Evolutionary conservation across 2,797 vertebrate species (phyloP).

Genomic region (Scolopax rusticola): DNA sequence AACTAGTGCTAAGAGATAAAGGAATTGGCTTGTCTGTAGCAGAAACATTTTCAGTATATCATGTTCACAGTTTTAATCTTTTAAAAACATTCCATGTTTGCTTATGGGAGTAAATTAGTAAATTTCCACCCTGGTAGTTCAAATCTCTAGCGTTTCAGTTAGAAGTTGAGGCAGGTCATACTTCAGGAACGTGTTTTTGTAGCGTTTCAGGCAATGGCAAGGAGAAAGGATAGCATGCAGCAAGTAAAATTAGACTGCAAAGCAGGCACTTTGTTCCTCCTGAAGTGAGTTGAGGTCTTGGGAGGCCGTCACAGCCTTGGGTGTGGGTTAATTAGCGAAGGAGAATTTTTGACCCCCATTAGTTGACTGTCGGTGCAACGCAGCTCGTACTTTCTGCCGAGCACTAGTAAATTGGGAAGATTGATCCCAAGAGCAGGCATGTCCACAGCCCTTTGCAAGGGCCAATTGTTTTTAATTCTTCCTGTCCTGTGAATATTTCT

Average conservation of each 20-base stretch:
- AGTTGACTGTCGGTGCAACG: background rate
- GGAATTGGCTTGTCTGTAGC: background rate
- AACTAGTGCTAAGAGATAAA: background rate
- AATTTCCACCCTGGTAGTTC: background rate
- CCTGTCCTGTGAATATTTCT: background rate
- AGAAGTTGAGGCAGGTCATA: background rate
- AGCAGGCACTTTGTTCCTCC: background rate
- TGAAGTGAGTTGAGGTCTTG: background rate
- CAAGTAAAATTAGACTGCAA: background rate
- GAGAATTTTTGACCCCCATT: background rate
- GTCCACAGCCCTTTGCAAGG: background rate
- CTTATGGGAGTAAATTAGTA: background rate
- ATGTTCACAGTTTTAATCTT: background rate
- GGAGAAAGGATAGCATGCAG: background rate
- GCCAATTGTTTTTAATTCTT: background rate
- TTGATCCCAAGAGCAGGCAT: background rate
- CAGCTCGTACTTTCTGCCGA: background rate
- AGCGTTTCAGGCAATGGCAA: background rate
- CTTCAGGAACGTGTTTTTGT: background rate
- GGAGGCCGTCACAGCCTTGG: fast-evolving
- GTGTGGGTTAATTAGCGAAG: background rate
- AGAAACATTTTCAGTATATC: background rate
- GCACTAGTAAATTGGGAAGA: background rate
- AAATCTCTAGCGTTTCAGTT: background rate
- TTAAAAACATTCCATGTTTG: background rate